Base-by-base conservation (phyloP, 2,113 vertebrate genomes). In the Martes martes region DNA sequence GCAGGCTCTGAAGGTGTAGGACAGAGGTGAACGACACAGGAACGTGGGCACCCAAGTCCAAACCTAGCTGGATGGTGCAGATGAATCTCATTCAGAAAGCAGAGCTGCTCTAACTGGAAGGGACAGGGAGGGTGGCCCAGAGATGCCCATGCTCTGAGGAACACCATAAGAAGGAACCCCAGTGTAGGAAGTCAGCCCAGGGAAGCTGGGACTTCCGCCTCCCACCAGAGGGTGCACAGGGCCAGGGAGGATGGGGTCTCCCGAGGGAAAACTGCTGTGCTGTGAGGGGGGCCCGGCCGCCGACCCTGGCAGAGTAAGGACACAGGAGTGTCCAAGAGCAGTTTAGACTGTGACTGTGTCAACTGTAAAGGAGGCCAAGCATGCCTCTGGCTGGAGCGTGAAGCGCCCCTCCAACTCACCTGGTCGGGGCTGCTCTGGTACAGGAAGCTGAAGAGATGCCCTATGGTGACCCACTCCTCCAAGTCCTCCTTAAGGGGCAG, bases 401-500 rank as follows among this genome's bases (percentile, higher is more conserved):
- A 13, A 9, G 55, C 7, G 26, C 16, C 33, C 36, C 13, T 19
- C 0, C 1, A 13, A 36, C 7, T 89, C 91, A 98, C 98, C 98
- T 98, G 98, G 39, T 97, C 96, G 15, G 98, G 98, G 57, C 69
- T 98, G 80, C 97, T 98, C n/a, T 98, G 98, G 95, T 99, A 99
- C 45, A 99, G 98, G 98, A 99, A 98, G 31, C 96, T 88, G 98
- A 99, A 98, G 95, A 99, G 99, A 76, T 87, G 98, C 83, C 99
- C 99, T 28, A 99, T 98, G 0, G 99, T 99, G 92, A 98, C 98
- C 98, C 99, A 99, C 87, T 99, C 99, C 97, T 99, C 99, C 92
- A 99, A 80, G 97, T 99, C 99, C 89, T 99, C 99, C 97, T 99
- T 99, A 45, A 99, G 98, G 0, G 99, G 99, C 33, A 99, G 98